Percentiles rank a stretch among this genome's conserved stretches.
phyloP scores from a whole-genome alignment of 2,797 vertebrate species.

The Poliocrania exsul region DNA sequence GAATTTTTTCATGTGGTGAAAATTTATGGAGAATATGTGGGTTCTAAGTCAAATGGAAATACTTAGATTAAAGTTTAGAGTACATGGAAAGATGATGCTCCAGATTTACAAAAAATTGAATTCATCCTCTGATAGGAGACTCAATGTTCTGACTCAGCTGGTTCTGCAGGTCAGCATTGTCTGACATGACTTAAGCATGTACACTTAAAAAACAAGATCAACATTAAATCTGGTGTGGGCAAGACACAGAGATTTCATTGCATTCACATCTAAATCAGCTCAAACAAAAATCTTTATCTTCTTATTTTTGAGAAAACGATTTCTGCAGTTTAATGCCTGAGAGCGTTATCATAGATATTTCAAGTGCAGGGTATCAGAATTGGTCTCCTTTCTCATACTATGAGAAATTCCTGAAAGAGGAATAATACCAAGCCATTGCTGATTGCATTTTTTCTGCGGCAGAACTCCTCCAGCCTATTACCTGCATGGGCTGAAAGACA shows the following conservation, averaged over 20 bases:
- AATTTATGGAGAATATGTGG: background rate
- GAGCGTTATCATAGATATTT: background rate
- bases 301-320: background rate
- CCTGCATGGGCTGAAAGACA: background rate
- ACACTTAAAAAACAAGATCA: background rate
- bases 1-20: background rate
- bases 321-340: background rate
- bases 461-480: background rate
- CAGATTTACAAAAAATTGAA: background rate
- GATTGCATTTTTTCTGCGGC: background rate
- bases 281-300: background rate
- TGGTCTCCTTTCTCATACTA: background rate
- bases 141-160: background rate
- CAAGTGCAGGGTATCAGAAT: background rate
- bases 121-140: background rate
- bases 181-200: accelerated
- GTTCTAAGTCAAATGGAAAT: background rate
- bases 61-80: background rate
- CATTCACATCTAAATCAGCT: background rate
- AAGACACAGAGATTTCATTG: background rate
- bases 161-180: background rate
- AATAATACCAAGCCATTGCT: background rate
- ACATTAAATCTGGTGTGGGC: background rate
- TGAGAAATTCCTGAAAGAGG: background rate
- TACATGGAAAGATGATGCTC: background rate